Evolutionary conservation across 2,113 vertebrate species (phyloP), one percentile per base, ranked within the genome.

Genomic region (Campylomormyrus numenius): DNA sequence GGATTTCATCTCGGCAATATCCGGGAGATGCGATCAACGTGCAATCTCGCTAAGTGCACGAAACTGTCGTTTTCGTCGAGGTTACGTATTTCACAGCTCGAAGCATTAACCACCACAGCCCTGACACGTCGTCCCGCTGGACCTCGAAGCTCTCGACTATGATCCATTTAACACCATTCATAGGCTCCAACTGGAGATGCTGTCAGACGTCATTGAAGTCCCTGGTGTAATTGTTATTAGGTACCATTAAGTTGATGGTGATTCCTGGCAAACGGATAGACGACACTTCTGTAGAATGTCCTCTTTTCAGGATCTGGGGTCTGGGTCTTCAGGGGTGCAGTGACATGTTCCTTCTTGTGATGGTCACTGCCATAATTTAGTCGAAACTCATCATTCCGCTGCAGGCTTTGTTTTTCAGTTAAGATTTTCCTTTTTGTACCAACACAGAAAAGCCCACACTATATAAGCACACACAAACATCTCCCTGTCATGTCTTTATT

Each of bases 41-140:
- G 91, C 93, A 95, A 95, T 95, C 95, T 80, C 95, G 92, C 93
- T 94, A 96, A 96, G 95, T 95, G 94, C 93, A 94, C 94, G 94
- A 93, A 95, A 96, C 92, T 94, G 93, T 93, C 74, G 46, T 94
- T 95, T 95, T 94, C 94, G 94, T 94, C 93, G 93, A 93, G 93
- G 90, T 92, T 92, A 94, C 93, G 95, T 94, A 94, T 95, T 95
- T 94, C 94, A 92, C 87, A 90, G 88, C 91, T 85, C 66, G 92
- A 93, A 93, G 90, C 93, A 94, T 95, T 93, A 80, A 49, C n/a
- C 83, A 90, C 70, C 62, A 35, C 31, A 46, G 10, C 92, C 85
- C 17, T 87, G 92, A 93, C 93, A 91, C 87, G 92, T 95, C 92
- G 93, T 92, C 48, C 83, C 92, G 89, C 94, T 92, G 92, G 91